Percentiles rank a stretch among this genome's conserved stretches.
Conservation (phyloP, 2,888 invertebrate genomes). For the Alloscopus bannaensis region DNA sequence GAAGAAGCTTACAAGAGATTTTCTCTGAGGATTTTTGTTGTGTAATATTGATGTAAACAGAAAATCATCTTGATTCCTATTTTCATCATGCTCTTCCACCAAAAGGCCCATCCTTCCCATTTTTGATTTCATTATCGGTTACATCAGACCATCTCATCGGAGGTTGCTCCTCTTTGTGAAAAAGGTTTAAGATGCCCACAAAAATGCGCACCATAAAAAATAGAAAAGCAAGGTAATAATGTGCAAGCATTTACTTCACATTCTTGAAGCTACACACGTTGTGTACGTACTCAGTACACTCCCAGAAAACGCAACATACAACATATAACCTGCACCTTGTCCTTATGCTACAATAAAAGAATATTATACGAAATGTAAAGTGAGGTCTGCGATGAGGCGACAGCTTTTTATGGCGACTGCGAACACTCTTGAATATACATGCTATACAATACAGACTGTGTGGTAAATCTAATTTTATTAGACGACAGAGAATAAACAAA, state of each 20-base stretch:
- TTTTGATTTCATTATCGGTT: conserved; percentile 18
- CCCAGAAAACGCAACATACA: no score
- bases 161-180: background rate
- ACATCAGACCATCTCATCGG: background rate
- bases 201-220: background rate
- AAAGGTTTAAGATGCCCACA: background rate
- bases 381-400: background rate
- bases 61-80: conserved; percentile 22
- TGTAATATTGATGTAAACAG: background rate
- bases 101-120: background rate
- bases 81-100: background rate
- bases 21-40: background rate
- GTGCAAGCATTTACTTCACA: no score
- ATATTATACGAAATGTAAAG: background rate
- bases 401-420: background rate
- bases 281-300: no score
- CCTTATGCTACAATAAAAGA: no score
- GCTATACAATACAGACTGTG: background rate
- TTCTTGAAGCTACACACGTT: no score
- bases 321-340: no score
- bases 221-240: background rate
- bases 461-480: background rate
- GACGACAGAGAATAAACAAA: background rate
- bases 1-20: background rate
- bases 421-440: background rate